phyloP scores from a whole-genome alignment of 2,113 vertebrate genomes.

The Pituophis catenifer region DNA sequence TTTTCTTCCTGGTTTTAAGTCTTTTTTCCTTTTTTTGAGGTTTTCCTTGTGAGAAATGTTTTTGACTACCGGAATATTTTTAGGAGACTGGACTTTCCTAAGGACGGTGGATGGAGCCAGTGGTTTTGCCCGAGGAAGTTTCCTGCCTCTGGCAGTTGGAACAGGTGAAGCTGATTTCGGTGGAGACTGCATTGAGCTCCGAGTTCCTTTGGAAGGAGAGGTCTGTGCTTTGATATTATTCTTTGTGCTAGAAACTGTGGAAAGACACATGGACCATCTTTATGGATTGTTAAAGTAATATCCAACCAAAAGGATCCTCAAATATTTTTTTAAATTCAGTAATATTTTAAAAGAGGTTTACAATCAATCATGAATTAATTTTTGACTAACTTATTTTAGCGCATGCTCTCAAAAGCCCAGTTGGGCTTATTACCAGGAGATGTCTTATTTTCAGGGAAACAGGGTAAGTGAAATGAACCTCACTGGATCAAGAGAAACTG shows the following conservation, averaged over 20 bases:
- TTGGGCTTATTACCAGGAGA: too few relatives aligned
- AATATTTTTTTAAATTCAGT: conserved; percentile 28
- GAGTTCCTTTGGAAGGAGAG: conserved; percentile 79
- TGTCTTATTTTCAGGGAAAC: too few relatives aligned
- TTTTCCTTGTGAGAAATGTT: conserved; percentile 66
- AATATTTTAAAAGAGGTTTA: conserved; percentile 49
- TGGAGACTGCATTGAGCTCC: conserved; percentile 81
- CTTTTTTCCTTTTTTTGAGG: conserved; percentile 80
- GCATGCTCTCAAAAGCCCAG: too few relatives aligned
- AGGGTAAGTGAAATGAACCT: neutral
- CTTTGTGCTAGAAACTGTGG: conserved; percentile 81
- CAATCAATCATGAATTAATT: conserved; percentile 23
- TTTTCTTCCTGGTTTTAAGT: conserved; percentile 88
- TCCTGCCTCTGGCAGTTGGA: conserved; percentile 76
- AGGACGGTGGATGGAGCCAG: conserved; percentile 69
- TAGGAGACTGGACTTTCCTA: conserved; percentile 75
- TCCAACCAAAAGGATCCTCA: neutral
- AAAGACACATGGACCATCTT: neutral
- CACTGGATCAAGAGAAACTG: neutral
- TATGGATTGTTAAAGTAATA: conserved; percentile 14
- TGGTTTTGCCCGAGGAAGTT: conserved; percentile 79
- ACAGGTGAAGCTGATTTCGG: conserved; percentile 74
- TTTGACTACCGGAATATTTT: conserved; percentile 66
- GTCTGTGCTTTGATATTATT: conserved; percentile 72
- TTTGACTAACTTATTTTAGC: neutral